Percentiles rank a stretch among this genome's conserved stretches.
Conservation (phyloP, 1,140 invertebrate species). For the Penaeus chinensis region DNA sequence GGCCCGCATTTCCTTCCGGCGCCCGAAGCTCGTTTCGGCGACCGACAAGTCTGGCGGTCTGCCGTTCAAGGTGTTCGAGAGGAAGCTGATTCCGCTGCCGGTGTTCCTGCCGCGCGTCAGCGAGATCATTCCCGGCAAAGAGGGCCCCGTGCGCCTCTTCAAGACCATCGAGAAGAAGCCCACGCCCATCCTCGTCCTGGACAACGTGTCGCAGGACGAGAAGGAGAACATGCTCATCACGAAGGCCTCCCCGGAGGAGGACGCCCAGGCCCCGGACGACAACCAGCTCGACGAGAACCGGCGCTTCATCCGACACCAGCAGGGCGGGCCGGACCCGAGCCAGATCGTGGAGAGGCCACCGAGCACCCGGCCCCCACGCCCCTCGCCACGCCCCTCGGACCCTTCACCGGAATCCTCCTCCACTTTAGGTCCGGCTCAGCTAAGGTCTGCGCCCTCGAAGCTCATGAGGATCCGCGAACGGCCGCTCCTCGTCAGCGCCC, state of each 20-base stretch:
- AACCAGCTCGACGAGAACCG: conserved; percentile 32
- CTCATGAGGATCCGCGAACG: conserved; percentile 38
- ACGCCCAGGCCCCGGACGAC: background rate
- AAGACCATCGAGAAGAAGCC: conserved; percentile 26
- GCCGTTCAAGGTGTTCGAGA: conserved; percentile 35
- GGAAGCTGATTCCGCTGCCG: conserved; percentile 55
- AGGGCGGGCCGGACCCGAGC: background rate
- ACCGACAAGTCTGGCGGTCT: conserved; percentile 3
- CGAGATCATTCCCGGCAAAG: conserved; percentile 11
- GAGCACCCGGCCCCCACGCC: background rate
- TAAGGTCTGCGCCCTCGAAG: background rate
- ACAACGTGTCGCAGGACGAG: background rate
- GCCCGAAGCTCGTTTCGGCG: conserved; percentile 36
- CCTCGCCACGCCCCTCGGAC: background rate
- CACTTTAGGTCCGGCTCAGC: too few relatives aligned
- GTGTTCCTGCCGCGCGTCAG: conserved; percentile 56
- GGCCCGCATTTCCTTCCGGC: conserved; percentile 57
- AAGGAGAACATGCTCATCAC: background rate
- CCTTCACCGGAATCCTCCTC: background rate
- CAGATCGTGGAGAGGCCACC: background rate
- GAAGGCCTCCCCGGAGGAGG: background rate
- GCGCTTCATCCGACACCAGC: background rate
- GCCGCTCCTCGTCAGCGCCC: conserved; percentile 35
- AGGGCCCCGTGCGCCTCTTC: background rate
- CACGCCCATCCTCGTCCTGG: conserved; percentile 15